Percentiles rank a stretch among this genome's conserved stretches.
Conservation (phyloP, 2,888 invertebrate genomes). For the Harpagoxenus sublaevis region DNA sequence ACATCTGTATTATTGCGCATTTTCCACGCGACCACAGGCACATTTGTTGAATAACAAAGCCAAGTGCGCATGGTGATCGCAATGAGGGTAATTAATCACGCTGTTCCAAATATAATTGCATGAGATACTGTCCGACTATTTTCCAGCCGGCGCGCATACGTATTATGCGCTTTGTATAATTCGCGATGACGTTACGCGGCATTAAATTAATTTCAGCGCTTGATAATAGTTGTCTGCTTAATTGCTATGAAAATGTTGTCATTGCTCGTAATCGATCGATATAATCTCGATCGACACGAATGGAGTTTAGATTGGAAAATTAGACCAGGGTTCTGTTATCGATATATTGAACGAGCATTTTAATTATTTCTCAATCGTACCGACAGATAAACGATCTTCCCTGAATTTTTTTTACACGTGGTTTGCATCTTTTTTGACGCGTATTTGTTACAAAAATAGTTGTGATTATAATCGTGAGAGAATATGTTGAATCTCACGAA, state of each 20-base stretch:
- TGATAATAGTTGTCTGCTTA: neutral
- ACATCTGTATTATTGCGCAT: neutral
- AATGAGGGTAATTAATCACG: constrained; percentile 32
- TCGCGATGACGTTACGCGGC: constrained; percentile 13
- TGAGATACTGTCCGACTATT: constrained; percentile 31
- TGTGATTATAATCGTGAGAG: neutral
- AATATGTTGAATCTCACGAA: neutral
- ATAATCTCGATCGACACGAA: neutral
- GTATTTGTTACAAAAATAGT: neutral
- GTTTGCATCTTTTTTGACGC: neutral
- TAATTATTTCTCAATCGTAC: neutral
- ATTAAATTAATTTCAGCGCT: constrained; percentile 33
- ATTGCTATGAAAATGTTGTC: neutral
- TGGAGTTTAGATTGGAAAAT: neutral
- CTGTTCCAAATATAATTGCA: constrained; percentile 28
- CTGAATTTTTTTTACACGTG: neutral
- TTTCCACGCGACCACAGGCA: neutral
- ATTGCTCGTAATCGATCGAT: neutral
- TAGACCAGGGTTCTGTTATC: neutral
- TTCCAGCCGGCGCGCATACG: constrained; percentile 10
- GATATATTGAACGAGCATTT: neutral
- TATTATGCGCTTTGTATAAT: constrained; percentile 25
- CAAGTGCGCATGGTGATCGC: neutral
- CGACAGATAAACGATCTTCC: neutral
- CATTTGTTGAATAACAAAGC: constrained; percentile 29